phyloP scores from a whole-genome alignment of 2,797 vertebrate species.

The Podarcis lilfordi region DNA sequence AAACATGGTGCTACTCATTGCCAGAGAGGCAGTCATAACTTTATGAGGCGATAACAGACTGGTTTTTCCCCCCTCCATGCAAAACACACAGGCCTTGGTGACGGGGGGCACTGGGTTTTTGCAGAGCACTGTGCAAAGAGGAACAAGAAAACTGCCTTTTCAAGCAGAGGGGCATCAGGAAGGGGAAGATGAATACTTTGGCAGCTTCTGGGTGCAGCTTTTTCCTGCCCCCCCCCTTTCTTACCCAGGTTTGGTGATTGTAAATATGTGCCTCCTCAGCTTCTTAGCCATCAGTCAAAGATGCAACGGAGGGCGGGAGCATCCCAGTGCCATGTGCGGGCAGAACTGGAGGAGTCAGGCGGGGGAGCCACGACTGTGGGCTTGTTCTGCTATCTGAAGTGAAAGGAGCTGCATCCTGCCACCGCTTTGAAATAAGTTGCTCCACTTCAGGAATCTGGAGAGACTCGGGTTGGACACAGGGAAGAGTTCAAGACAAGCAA shows the following conservation, averaged over 20 bases:
- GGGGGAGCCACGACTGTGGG: not conserved
- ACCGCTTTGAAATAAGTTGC: rapidly evolving
- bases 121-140: conserved; percentile 41
- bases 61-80: not conserved
- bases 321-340: conserved; percentile 46
- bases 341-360: not conserved
- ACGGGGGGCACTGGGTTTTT: conserved; percentile 50
- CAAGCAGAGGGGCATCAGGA: not conserved
- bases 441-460: not conserved
- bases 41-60: conserved; percentile 45
- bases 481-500: not conserved
- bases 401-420: not conserved
- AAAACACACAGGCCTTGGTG: conserved; percentile 65
- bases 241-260: conserved; percentile 74
- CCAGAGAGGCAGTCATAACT: conserved; percentile 57
- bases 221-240: conserved; percentile 63
- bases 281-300: conserved; percentile 69
- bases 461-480: conserved; percentile 14
- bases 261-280: conserved; percentile 77
- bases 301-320: conserved; percentile 32
- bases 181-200: not conserved
- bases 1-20: conserved; percentile 83
- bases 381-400: conserved; percentile 33
- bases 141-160: not conserved
- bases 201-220: conserved; percentile 52